Evolutionary conservation across 2,113 vertebrate species (phyloP).

Genomic region (Lathamus discolor): DNA sequence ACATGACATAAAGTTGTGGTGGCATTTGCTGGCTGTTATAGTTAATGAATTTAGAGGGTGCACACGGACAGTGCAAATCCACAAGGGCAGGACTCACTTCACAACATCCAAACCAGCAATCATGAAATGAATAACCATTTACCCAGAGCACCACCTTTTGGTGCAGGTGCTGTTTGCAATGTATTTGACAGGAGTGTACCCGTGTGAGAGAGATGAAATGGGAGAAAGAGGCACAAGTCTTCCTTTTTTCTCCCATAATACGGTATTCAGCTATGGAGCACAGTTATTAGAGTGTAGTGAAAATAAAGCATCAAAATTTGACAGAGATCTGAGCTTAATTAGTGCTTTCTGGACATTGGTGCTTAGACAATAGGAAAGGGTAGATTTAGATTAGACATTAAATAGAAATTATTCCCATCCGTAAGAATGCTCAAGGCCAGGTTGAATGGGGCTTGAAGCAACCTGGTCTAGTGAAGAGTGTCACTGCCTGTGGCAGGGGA

Average conservation of each 20-base stretch:
- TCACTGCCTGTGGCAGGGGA: neutral
- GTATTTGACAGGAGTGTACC: accelerated
- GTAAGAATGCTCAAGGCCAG: neutral
- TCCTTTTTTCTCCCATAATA: neutral
- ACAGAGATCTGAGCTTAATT: neutral
- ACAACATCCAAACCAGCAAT: neutral
- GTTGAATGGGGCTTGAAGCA: neutral
- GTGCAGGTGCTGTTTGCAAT: neutral
- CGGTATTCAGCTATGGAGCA: neutral
- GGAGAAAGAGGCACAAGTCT: neutral
- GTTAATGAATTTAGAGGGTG: neutral
- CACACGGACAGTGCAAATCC: neutral
- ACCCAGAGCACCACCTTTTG: constrained; percentile 1
- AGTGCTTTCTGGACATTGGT: neutral
- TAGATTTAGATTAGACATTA: neutral
- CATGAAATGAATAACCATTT: neutral
- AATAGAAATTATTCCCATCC: neutral
- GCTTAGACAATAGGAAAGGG: neutral
- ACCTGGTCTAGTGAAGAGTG: neutral
- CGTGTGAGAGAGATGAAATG: neutral
- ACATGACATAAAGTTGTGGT: accelerated
- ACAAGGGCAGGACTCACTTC: accelerated
- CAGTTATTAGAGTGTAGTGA: neutral
- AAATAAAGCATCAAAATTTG: neutral
- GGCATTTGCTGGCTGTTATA: neutral